Percentiles rank a stretch among this genome's conserved stretches.
These are phyloP conservation scores for Lepilemur ruficaudatus DNA, from an alignment of 2,797 vertebrate species.

Conservation along the genomic window DNA sequence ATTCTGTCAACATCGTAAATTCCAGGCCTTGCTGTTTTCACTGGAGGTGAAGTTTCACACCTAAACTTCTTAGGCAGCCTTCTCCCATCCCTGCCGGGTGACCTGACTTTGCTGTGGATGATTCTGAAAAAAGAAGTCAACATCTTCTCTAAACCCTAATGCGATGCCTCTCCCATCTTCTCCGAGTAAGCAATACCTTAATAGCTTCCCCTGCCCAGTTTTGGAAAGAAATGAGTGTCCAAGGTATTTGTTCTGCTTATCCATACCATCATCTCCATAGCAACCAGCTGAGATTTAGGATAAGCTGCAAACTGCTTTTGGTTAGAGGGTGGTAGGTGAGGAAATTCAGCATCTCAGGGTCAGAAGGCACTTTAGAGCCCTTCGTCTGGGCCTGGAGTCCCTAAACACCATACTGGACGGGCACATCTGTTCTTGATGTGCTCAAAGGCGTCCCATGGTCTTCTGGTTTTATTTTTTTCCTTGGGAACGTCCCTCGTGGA, in stretches of 20 bases:
- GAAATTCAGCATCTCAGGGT: neutral
- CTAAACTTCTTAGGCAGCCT: neutral
- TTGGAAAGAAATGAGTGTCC: constrained; percentile 23
- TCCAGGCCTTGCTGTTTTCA: neutral
- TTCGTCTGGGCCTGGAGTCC: neutral
- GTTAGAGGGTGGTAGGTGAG: neutral
- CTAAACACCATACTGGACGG: fast-evolving
- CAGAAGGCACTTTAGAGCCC: neutral
- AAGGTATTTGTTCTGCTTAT: constrained; percentile 44
- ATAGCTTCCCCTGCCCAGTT: constrained; percentile 6
- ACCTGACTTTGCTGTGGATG: neutral
- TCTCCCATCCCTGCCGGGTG: neutral
- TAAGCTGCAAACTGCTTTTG: neutral
- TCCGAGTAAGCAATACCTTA: neutral
- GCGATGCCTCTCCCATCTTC: neutral
- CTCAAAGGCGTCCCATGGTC: neutral
- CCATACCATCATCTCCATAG: constrained; percentile 60
- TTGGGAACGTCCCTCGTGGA: neutral
- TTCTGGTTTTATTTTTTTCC: neutral
- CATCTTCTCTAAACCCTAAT: neutral
- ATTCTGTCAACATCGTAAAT: neutral
- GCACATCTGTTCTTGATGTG: too few relatives aligned
- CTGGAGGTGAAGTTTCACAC: neutral
- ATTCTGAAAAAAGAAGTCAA: neutral
- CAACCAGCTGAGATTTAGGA: constrained; percentile 57